These are phyloP conservation scores for Cephalophus harveyi DNA, from an alignment of 2,113 vertebrate genomes.

Conservation along the genomic window DNA sequence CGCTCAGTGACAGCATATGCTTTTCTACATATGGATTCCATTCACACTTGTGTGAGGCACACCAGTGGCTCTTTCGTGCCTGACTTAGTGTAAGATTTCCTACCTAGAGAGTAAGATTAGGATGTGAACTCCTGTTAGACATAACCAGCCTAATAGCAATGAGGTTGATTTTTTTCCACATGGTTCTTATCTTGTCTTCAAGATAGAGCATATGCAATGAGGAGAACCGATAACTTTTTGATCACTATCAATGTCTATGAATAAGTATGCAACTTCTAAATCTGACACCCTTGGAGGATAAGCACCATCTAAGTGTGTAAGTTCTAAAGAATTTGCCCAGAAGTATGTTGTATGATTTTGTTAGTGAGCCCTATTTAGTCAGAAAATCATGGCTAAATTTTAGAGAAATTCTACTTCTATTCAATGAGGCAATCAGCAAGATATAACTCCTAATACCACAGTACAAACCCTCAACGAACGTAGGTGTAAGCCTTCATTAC, in stretches of 20 bases:
- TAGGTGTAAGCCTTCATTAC: conserved; percentile 15
- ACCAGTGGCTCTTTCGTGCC: background rate
- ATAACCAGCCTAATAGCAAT: background rate
- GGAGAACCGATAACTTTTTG: background rate
- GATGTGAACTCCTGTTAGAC: background rate
- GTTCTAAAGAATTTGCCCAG: background rate
- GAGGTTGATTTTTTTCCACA: background rate
- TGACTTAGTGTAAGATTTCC: conserved; percentile 13
- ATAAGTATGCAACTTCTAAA: background rate
- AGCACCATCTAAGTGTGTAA: background rate
- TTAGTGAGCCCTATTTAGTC: background rate
- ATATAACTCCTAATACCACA: background rate
- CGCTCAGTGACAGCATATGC: background rate
- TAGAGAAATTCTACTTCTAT: background rate
- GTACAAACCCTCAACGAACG: background rate
- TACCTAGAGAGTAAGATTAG: background rate
- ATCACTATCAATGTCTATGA: background rate
- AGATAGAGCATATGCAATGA: background rate
- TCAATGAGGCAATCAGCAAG: background rate
- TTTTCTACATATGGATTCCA: background rate
- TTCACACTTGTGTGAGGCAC: background rate
- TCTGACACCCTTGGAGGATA: background rate
- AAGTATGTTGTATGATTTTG: background rate
- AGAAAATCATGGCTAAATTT: background rate
- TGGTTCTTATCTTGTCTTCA: background rate